Percentiles rank a stretch among this genome's conserved stretches.
Conservation (phyloP, 64 coral and sea anemone species). For the Montipora foliosa region DNA sequence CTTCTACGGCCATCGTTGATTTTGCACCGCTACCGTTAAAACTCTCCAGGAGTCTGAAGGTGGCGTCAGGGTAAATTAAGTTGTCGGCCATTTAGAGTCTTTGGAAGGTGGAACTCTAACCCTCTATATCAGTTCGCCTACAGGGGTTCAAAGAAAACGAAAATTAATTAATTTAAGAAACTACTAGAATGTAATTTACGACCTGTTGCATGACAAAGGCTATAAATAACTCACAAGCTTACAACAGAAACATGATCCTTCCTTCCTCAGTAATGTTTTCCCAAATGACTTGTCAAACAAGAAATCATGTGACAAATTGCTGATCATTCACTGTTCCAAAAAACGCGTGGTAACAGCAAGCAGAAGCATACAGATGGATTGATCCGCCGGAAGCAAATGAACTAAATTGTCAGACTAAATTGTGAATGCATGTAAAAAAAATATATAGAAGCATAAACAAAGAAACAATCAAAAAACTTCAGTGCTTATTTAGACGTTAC, state of each 20-base stretch:
- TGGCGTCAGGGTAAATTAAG: conserved; percentile 44
- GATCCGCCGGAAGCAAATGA: too few relatives aligned
- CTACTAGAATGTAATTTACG: background rate
- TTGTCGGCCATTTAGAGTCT: conserved; percentile 15
- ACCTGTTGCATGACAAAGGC: too few relatives aligned
- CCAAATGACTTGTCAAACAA: background rate
- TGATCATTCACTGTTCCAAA: background rate
- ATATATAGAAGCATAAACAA: too few relatives aligned
- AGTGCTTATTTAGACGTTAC: too few relatives aligned
- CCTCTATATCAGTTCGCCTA: background rate
- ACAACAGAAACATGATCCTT: too few relatives aligned
- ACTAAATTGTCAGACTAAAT: too few relatives aligned
- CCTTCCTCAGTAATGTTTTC: background rate
- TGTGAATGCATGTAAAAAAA: too few relatives aligned
- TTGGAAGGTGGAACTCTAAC: background rate
- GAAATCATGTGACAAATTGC: background rate
- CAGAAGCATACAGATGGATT: too few relatives aligned
- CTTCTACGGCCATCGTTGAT: conserved; percentile 3
- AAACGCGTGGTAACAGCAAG: too few relatives aligned
- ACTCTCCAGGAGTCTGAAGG: conserved; percentile 29
- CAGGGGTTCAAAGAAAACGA: background rate
- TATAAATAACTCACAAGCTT: too few relatives aligned
- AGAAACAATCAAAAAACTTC: too few relatives aligned
- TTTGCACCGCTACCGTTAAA: background rate
- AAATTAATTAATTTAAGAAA: background rate